phyloP scores from a whole-genome alignment of 2,888 invertebrate species.

The Acanthococcus lagerstroemiae region DNA sequence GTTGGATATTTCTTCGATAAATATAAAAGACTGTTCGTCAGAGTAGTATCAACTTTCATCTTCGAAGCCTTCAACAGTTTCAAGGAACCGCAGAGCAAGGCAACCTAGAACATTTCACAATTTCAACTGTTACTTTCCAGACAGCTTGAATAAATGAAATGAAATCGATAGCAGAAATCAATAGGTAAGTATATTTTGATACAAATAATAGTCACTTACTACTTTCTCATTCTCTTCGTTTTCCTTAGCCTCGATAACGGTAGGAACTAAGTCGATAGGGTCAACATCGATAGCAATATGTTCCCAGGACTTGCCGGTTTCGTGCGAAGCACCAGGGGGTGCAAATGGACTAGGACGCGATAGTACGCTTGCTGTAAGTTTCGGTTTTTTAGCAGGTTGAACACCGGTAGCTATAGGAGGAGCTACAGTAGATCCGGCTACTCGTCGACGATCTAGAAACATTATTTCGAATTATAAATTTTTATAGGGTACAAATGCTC shows the following conservation, averaged over 20 bases:
- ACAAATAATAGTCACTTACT: conserved; percentile 43
- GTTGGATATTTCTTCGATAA: conserved; percentile 68
- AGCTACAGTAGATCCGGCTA: background rate
- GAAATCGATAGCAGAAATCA: too few relatives aligned
- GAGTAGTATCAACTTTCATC: conserved; percentile 67
- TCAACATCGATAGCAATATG: conserved; percentile 69
- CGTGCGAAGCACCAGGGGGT: conserved; percentile 33
- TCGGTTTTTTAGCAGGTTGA: conserved; percentile 35
- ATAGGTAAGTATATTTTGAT: too few relatives aligned
- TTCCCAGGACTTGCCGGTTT: conserved; percentile 54
- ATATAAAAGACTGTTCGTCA: conserved; percentile 68
- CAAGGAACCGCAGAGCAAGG: conserved; percentile 78
- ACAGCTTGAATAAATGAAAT: too few relatives aligned
- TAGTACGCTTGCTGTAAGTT: conserved; percentile 30
- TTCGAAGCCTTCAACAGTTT: conserved; percentile 65
- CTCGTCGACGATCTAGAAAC: conserved; percentile 8
- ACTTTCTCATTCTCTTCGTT: conserved; percentile 70
- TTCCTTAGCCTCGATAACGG: conserved; percentile 63
- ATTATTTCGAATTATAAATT: background rate
- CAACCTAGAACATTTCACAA: too few relatives aligned
- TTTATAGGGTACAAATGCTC: background rate
- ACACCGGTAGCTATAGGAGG: background rate
- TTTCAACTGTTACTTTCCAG: too few relatives aligned
- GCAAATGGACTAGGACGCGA: conserved; percentile 8
- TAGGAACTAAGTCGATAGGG: conserved; percentile 62